A percentile compares a stretch with the other conserved stretches of the same genome.
Evolutionary conservation across 2,113 vertebrate species (phyloP).

Genomic region (Clarias magur): DNA sequence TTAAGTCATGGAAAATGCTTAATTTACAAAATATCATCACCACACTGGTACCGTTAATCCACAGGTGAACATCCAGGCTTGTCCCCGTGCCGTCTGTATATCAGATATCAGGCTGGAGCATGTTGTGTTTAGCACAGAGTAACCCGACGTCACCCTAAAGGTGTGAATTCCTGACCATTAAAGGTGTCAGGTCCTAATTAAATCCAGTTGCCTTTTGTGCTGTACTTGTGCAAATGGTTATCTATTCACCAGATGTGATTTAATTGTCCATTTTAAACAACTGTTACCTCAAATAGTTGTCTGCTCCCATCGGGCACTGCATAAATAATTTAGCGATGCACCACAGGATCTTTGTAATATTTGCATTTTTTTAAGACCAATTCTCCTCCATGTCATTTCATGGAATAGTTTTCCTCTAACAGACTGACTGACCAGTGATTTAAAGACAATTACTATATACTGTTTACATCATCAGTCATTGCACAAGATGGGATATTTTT

Average conservation of each 20-base stretch:
- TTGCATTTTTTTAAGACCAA: neutral
- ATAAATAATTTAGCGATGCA: conserved; percentile 40
- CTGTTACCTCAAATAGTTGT: neutral
- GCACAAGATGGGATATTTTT: neutral
- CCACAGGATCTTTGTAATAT: neutral
- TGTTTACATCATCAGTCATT: neutral
- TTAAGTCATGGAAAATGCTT: neutral
- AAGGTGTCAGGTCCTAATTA: neutral
- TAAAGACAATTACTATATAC: neutral
- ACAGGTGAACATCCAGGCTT: neutral
- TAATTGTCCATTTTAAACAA: neutral
- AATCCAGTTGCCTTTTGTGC: neutral
- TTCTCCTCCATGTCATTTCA: neutral
- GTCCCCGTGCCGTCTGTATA: neutral
- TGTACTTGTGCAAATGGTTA: neutral
- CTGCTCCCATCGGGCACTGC: conserved; percentile 28
- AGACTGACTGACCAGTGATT: too few relatives aligned
- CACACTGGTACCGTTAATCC: neutral
- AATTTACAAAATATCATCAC: neutral
- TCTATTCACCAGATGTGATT: neutral
- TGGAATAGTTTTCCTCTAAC: neutral
- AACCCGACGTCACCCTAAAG: neutral
- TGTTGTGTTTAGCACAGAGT: neutral
- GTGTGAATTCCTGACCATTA: conserved; percentile 23
- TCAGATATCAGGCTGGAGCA: neutral